Percentiles rank a stretch among this genome's conserved stretches.
Conservation (phyloP, 2,888 invertebrate genomes). For the Leptopilina myrica region DNA sequence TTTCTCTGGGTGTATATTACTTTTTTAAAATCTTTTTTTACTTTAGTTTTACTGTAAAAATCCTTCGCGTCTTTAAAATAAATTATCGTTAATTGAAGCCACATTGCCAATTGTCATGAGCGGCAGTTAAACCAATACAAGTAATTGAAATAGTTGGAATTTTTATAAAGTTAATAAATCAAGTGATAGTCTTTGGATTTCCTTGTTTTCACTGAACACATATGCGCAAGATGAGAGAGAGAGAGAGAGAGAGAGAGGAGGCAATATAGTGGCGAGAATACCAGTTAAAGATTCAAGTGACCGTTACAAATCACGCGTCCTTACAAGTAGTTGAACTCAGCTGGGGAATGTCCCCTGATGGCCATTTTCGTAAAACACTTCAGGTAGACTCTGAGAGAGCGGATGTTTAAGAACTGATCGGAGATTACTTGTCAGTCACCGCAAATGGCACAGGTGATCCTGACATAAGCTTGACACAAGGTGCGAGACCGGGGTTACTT, state of each 20-base stretch:
- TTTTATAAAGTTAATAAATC: not conserved
- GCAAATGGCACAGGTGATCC: constrained; percentile 62
- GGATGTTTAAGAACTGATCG: constrained; percentile 43
- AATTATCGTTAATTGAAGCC: no score
- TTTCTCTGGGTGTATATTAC: no score
- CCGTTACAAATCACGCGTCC: constrained; percentile 40
- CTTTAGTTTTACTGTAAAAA: no score
- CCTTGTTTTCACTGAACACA: constrained; percentile 8
- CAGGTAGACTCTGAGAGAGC: constrained; percentile 33
- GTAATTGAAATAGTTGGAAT: no score
- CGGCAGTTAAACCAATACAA: no score
- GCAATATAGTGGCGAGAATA: not conserved
- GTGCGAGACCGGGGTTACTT: constrained; percentile 65
- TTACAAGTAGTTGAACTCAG: constrained; percentile 44
- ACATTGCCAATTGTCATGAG: no score
- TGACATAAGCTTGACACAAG: constrained; percentile 65
- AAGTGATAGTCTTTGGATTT: constrained; percentile 17
- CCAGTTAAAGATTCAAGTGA: constrained; percentile 37
- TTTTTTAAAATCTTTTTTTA: no score
- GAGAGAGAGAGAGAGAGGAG: no score
- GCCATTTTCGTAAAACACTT: constrained; percentile 64
- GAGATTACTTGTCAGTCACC: constrained; percentile 49
- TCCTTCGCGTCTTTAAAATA: no score
- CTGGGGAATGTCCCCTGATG: constrained; percentile 49
- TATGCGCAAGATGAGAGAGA: no score